Evolutionary conservation across 2,888 invertebrate genomes (phyloP), one percentile per base, ranked within the genome.

Genomic region (Agonopterix heracliana): DNA sequence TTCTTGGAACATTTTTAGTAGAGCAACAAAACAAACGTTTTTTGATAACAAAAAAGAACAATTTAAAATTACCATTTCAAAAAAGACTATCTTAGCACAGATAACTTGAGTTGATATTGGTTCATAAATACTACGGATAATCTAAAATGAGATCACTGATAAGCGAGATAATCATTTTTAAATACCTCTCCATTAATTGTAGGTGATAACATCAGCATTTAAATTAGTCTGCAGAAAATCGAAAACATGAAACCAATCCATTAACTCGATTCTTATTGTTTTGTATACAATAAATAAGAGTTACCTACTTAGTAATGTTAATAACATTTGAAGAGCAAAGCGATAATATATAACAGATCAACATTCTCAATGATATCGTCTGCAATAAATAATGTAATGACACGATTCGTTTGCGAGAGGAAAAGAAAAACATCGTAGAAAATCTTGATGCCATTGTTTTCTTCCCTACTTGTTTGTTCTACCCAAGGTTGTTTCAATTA

Each of bases 1-100:
- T 78, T 79, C 76, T 64, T 35, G 53, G 74, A 78, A 79, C 54
- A 61, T 64, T 59, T 56, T 54, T 47, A 44, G 5, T 38, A 45
- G 51, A 55, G 61, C 54, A 67, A 65, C 68, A 64, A 45, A 46
- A 49, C 50, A 61, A 38, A 38, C 38, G 71, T 75, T 78, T 75
- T 75, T 63, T 46, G 60, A 67, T 71, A 64, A 57, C 54, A 53
- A 50, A 66, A 75, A 74, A 70, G 17, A 11, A 44, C 34, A 44
- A 26, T 5, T 26, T 26, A 26, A 26, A 26, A 26, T 26, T 26
- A 1, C 5, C 26, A 26, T 26, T 26, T 26, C 26, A 26, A 5
- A 26, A 26, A 3, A 26, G 3, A 11, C 11, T 38, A 38, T 38
- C 38, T 56, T 57, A 45, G 57, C 49, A 53, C 45, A 60, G 63